These are phyloP conservation scores for Neodon shergylaensis DNA, from an alignment of 2,113 vertebrate genomes.

Conservation along the genomic window DNA sequence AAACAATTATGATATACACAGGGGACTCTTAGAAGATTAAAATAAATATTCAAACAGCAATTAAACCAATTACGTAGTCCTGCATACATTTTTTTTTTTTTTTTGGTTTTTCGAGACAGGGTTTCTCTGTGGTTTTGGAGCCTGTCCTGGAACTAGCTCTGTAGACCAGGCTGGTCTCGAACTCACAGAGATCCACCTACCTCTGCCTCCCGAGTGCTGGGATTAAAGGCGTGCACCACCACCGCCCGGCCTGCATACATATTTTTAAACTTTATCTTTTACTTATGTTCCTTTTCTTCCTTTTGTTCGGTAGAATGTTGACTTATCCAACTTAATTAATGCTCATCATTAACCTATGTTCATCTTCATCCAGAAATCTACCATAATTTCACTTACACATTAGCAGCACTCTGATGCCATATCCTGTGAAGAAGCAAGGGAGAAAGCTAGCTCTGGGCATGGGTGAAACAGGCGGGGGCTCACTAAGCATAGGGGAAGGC, in stretches of 20 bases:
- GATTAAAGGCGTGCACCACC: too few relatives aligned
- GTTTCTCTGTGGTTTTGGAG: too few relatives aligned
- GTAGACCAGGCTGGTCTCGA: too few relatives aligned
- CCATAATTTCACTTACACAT: constrained; percentile 43
- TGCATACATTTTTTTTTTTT: not conserved
- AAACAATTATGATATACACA: constrained; percentile 34
- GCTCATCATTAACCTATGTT: not conserved
- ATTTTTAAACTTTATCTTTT: constrained; percentile 37
- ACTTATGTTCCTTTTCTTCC: not conserved
- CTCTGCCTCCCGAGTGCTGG: too few relatives aligned
- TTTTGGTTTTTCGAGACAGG: too few relatives aligned
- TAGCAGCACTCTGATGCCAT: not conserved
- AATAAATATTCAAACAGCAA: constrained; percentile 14
- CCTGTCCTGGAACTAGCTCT: too few relatives aligned
- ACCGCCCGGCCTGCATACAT: not conserved
- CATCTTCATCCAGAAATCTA: not conserved
- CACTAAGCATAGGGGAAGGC: constrained; percentile 29
- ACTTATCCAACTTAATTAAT: constrained; percentile 31
- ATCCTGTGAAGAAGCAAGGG: constrained; percentile 12
- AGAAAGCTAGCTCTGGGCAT: not conserved
- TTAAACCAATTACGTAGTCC: not conserved
- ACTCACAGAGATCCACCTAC: too few relatives aligned
- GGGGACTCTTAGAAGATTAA: not conserved
- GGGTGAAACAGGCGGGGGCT: not conserved
- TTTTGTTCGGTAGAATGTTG: not conserved